These are phyloP conservation scores for Pagetopsis macropterus DNA, from an alignment of 2,797 vertebrate species.

Conservation along the genomic window DNA sequence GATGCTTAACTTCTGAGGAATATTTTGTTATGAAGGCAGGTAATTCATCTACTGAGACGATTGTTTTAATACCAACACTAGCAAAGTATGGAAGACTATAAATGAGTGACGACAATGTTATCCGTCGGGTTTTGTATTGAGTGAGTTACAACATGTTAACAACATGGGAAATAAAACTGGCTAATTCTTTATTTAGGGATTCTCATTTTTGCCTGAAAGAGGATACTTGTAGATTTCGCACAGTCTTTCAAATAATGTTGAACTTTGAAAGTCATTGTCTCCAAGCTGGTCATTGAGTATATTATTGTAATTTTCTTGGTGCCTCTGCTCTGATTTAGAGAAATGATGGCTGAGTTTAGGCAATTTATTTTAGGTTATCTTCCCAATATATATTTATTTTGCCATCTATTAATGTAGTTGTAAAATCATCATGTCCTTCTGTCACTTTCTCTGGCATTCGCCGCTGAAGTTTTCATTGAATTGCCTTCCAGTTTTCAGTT, in stretches of 20 bases:
- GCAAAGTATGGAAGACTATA: not conserved
- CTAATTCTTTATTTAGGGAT: not conserved
- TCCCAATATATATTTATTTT: not conserved
- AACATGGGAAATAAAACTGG: not conserved
- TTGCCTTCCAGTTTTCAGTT: not conserved
- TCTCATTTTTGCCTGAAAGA: not conserved
- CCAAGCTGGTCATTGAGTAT: not conserved
- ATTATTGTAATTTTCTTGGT: not conserved
- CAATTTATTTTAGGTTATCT: not conserved
- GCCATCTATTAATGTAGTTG: too few relatives aligned
- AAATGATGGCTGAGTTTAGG: not conserved
- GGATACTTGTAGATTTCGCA: not conserved
- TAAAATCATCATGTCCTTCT: not conserved
- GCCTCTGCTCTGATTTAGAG: not conserved
- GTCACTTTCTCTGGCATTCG: not conserved
- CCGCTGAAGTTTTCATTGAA: too few relatives aligned
- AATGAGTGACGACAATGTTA: not conserved
- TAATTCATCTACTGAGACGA: not conserved
- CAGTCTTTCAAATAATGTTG: not conserved
- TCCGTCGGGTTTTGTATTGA: not conserved
- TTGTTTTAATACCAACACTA: not conserved
- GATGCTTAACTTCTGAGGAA: constrained; percentile 10
- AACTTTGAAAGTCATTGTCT: too few relatives aligned
- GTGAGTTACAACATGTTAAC: not conserved
- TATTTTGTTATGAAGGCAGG: not conserved